Conservation (phyloP, 1,140 invertebrate genomes). For the Anadara kagoshimensis region DNA sequence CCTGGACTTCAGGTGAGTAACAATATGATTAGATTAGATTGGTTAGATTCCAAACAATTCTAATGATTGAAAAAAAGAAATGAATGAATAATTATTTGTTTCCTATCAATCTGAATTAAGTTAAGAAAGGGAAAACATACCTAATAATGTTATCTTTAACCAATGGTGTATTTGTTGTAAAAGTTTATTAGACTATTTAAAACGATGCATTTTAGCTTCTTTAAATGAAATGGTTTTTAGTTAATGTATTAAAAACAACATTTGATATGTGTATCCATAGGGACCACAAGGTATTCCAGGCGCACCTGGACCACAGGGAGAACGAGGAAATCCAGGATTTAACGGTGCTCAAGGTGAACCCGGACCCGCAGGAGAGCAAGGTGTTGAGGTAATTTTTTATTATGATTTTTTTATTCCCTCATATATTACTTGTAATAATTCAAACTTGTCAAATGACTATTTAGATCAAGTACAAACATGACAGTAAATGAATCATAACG, state of each 20-base stretch:
- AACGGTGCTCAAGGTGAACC: conserved; percentile 56
- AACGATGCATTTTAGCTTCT: too few relatives aligned
- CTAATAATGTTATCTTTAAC: background rate
- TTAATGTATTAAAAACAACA: too few relatives aligned
- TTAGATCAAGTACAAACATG: too few relatives aligned
- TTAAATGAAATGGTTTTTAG: too few relatives aligned
- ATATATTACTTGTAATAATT: too few relatives aligned
- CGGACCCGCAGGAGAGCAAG: conserved; percentile 58
- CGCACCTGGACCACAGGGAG: conserved; percentile 58
- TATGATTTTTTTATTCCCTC: background rate
- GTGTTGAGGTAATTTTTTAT: conserved; percentile 44
- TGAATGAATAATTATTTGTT: background rate
- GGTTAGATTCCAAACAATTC: too few relatives aligned
- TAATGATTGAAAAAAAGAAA: background rate
- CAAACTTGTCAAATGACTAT: too few relatives aligned
- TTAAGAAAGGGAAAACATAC: background rate
- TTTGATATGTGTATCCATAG: conserved; percentile 43
- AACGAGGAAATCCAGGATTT: conserved; percentile 55
- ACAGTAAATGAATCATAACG: too few relatives aligned
- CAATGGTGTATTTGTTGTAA: background rate
- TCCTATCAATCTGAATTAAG: background rate
- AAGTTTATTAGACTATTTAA: too few relatives aligned
- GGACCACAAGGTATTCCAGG: conserved; percentile 54
- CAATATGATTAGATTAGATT: too few relatives aligned
- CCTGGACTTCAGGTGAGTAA: conserved; percentile 48